Conservation (phyloP, 2,888 invertebrate species). For the Liodrosophila aerea region DNA sequence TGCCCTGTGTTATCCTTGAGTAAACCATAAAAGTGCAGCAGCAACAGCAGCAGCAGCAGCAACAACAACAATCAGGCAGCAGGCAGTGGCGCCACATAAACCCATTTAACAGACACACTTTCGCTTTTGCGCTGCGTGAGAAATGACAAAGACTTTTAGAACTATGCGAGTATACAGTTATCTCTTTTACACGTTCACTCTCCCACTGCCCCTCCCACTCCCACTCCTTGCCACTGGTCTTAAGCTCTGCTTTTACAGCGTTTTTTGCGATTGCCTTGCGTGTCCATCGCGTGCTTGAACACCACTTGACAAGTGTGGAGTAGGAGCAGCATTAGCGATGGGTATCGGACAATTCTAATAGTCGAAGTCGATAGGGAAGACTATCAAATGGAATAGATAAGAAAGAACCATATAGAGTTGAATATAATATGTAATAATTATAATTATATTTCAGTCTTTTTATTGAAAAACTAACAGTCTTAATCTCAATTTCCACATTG, state of each 20-base stretch:
- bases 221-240: background rate
- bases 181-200: no score
- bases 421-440: no score
- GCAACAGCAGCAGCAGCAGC: background rate
- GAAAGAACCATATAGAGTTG: no score
- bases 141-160: background rate
- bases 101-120: slow-evolving; percentile 48
- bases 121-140: slow-evolving; percentile 36
- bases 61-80: background rate
- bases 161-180: background rate
- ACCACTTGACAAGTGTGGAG: slow-evolving; percentile 64
- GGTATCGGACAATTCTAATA: no score
- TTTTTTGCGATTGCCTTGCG: slow-evolving; percentile 62
- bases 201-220: background rate
- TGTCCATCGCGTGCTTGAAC: slow-evolving; percentile 74
- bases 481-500: no score
- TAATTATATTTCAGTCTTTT: no score
- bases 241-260: slow-evolving; percentile 17
- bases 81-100: slow-evolving; percentile 31
- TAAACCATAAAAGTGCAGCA: slow-evolving; percentile 47
- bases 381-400: no score
- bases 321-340: slow-evolving; percentile 62
- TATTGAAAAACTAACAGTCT: no score
- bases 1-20: slow-evolving; percentile 26
- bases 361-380: no score